phyloP scores from a whole-genome alignment of 2,113 vertebrate species.

The Mastomys coucha region DNA sequence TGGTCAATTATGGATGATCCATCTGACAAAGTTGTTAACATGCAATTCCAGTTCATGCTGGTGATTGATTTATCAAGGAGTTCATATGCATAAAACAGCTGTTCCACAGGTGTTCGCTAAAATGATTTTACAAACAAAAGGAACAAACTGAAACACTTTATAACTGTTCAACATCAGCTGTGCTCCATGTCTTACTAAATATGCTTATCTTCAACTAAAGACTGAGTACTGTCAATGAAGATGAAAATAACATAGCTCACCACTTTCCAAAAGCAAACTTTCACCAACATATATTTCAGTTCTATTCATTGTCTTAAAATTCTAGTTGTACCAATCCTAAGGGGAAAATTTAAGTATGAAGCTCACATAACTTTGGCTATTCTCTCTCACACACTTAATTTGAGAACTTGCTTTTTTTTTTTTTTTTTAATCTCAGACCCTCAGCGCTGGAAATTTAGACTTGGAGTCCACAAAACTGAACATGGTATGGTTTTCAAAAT shows the following conservation, averaged over 20 bases:
- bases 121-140: slow-evolving; percentile 75
- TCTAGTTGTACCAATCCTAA: not conserved
- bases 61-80: slow-evolving; percentile 88
- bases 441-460: not conserved
- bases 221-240: not conserved
- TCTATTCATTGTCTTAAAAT: slow-evolving; percentile 12
- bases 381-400: slow-evolving; percentile 15
- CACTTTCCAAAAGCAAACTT: slow-evolving; percentile 29
- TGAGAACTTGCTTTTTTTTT: not conserved
- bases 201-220: slow-evolving; percentile 37
- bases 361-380: not conserved
- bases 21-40: slow-evolving; percentile 79
- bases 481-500: slow-evolving; percentile 42
- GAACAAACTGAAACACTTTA: slow-evolving; percentile 33
- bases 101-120: slow-evolving; percentile 88
- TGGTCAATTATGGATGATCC: slow-evolving; percentile 87
- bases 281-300: not conserved
- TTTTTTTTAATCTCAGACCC: not conserved
- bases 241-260: slow-evolving; percentile 3
- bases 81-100: slow-evolving; percentile 88
- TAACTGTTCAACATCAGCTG: not conserved
- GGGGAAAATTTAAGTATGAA: not conserved
- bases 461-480: not conserved
- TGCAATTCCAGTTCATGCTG: slow-evolving; percentile 83
- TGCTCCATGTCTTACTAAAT: not conserved